Evolutionary conservation across 2,797 vertebrate genomes (phyloP), one percentile per base, ranked within the genome.

Genomic region (Eidolon dupreanum): DNA sequence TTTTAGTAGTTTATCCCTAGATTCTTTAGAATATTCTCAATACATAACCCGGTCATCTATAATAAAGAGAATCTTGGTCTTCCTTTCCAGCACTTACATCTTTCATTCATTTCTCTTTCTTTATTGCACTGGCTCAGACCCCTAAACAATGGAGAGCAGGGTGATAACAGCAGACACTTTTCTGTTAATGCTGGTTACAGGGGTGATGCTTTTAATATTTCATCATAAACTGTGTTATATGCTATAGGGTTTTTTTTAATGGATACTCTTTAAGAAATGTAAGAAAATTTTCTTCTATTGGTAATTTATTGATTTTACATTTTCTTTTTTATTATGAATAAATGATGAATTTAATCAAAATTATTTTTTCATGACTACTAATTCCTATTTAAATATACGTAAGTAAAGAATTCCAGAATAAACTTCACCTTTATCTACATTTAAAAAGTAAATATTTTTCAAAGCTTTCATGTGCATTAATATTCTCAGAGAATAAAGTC

Each of bases 311-410:
- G 2, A 38, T 26, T 78, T 71, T 36, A 59, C 7, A 3, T 59
- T 79, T 93, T 38, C 7, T 81, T 77, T 88, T 55, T 57, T n/a
- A 88, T 88, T 11, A 51, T 46, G 13, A 77, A 65, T 41, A 36
- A 31, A 94, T 82, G 28, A 31, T 86, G 33, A 93, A 81, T 75
- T 66, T 93, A 93, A 86, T 61, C 26, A 88, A 93, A 96, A 4
- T 78, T 26, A 38, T 68, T 71, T 65, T 88, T 75, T 74, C 43
- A 8, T 41, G 63, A 89, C 31, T 84, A 41, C 53, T 78, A 71
- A 91, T 86, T 53, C 66, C 33, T 94, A 82, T 73, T 20, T 93
- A 57, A 75, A 74, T 43, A 33, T 59, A 75, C 19, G 0, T 91
- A 88, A 83, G 46, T 90, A 68, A 83, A 59, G 33, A 82, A 73